Conservation (phyloP, 2,113 vertebrate species). For the Cisticola juncidis region DNA sequence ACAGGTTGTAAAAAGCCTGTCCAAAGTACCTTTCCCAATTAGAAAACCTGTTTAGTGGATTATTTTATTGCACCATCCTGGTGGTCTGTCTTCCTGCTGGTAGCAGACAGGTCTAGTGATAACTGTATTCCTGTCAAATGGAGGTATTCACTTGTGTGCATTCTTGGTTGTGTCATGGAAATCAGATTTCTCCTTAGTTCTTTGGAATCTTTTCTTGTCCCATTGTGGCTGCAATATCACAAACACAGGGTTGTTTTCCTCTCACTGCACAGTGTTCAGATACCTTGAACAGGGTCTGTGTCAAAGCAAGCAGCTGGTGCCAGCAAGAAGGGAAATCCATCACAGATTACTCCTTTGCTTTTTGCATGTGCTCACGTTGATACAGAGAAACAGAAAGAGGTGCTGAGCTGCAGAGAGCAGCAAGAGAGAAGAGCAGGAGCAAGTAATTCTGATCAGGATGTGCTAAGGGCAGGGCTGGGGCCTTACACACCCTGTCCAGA, state of each 20-base stretch:
- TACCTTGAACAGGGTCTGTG: not conserved
- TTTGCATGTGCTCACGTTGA: not conserved
- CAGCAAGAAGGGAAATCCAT: not conserved
- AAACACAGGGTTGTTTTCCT: not conserved
- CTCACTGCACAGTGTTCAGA: rapidly evolving
- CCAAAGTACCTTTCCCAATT: not conserved
- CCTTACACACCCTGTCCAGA: rapidly evolving
- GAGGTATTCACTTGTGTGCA: not conserved
- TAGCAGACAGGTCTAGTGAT: not conserved
- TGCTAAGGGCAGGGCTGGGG: not conserved
- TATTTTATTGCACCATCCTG: not conserved
- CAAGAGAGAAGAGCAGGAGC: not conserved
- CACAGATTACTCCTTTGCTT: not conserved
- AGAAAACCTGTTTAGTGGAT: not conserved
- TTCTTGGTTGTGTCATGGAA: not conserved
- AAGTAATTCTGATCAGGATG: too few species aligned
- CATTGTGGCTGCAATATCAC: rapidly evolving
- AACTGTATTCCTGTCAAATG: not conserved
- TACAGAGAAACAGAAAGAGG: not conserved
- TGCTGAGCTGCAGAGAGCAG: not conserved
- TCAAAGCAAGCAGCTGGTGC: not conserved
- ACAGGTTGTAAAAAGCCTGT: not conserved
- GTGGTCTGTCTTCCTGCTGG: not conserved
- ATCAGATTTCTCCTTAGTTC: not conserved
- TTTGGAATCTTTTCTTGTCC: not conserved